Evolutionary conservation across 2,113 vertebrate genomes (phyloP).

Genomic region (Perognathus longimembris): DNA sequence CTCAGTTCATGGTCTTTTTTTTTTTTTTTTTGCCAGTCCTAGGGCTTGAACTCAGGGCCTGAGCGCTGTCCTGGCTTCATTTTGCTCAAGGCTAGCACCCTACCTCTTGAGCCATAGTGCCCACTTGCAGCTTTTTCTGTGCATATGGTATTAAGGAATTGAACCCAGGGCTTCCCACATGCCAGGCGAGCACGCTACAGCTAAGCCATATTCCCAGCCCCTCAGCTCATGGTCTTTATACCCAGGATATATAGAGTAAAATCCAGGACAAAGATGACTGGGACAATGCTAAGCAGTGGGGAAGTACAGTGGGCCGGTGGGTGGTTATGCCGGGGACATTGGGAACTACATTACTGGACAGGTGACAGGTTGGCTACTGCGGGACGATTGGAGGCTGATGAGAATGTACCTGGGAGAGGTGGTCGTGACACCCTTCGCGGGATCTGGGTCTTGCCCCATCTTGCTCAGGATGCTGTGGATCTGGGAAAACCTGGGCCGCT

Average conservation of each 20-base stretch:
- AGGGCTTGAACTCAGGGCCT: too few relatives aligned
- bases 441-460: constrained; percentile 92
- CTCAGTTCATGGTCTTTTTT: too few relatives aligned
- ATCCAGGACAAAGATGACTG: not conserved
- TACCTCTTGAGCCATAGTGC: too few relatives aligned
- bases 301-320: not conserved
- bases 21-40: too few relatives aligned
- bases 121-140: too few relatives aligned
- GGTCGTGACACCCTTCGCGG: constrained; percentile 85
- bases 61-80: too few relatives aligned
- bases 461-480: constrained; percentile 94
- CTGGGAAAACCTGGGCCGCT: constrained; percentile 95
- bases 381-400: accelerated
- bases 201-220: too few relatives aligned
- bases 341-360: not conserved
- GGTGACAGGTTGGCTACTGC: not conserved
- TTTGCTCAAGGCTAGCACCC: too few relatives aligned
- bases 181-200: too few relatives aligned
- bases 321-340: accelerated
- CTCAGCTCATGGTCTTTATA: not conserved
- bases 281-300: not conserved
- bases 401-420: constrained; percentile 79
- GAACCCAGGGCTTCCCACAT: too few relatives aligned
- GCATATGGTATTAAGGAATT: too few relatives aligned
- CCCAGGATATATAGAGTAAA: not conserved